Percentiles rank a stretch among this genome's conserved stretches.
Conservation (phyloP, 2,113 vertebrate genomes). For the Oryctolagus cuniculus region DNA sequence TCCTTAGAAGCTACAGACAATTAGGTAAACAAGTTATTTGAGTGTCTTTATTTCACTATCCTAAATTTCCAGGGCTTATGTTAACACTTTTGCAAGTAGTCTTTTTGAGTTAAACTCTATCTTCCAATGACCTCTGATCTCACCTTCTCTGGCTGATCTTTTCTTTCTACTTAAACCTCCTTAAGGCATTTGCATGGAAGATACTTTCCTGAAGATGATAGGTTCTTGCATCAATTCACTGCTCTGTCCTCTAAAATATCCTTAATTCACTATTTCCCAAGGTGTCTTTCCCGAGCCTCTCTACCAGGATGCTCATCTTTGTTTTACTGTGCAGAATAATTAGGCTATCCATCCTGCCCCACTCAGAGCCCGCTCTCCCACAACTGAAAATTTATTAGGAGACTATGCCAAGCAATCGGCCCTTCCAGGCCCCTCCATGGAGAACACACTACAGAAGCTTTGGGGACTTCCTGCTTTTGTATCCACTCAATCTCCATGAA, state of each 20-base stretch:
- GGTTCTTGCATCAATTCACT: not conserved
- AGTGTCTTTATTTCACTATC: not conserved
- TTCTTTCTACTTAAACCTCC: not conserved
- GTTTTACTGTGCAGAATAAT: not conserved
- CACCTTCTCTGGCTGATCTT: not conserved
- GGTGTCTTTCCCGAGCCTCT: not conserved
- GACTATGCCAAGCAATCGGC: not conserved
- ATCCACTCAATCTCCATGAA: not conserved
- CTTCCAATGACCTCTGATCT: not conserved
- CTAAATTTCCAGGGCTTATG: not conserved
- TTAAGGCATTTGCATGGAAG: not conserved
- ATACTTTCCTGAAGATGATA: not conserved
- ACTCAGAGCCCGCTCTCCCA: not conserved
- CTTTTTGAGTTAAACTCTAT: not conserved
- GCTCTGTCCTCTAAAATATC: not conserved
- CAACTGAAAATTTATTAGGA: not conserved
- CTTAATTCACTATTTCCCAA: not conserved
- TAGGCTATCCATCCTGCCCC: not conserved
- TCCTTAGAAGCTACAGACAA: slow-evolving; percentile 28
- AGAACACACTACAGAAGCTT: not conserved
- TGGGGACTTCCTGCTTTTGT: not conserved
- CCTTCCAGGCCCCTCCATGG: not conserved
- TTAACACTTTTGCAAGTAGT: not conserved
- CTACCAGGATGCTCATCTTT: not conserved
- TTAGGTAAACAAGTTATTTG: not conserved